Evolutionary conservation across 2,888 invertebrate genomes (phyloP).

Genomic region (Romanomermis culicivorax): DNA sequence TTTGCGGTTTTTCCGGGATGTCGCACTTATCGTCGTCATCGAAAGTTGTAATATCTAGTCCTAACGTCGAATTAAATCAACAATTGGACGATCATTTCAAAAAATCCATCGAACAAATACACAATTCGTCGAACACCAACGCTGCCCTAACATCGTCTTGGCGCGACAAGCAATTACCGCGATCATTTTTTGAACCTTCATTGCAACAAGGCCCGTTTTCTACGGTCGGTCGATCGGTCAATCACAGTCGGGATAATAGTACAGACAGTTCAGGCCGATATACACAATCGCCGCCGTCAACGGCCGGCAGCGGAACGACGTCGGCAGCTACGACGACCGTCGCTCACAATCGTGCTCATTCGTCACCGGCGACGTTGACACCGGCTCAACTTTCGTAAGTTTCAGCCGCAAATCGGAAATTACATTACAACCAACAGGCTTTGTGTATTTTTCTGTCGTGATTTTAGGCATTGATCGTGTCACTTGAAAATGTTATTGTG

Average conservation of each 20-base stretch:
- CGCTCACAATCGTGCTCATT: background rate
- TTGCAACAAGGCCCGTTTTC: background rate
- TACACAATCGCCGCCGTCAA: background rate
- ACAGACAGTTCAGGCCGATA: slow-evolving; percentile 1
- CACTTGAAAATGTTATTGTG: too few species aligned
- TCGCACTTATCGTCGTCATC: too few species aligned
- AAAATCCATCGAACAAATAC: background rate
- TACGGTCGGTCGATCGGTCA: background rate
- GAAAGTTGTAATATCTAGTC: background rate
- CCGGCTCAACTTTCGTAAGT: background rate
- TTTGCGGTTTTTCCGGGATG: too few species aligned
- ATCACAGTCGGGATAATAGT: background rate
- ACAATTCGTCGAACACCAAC: background rate
- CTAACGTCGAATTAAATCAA: background rate
- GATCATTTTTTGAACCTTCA: background rate
- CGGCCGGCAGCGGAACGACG: background rate
- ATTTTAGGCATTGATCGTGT: too few species aligned
- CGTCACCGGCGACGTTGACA: background rate
- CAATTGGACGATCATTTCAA: background rate
- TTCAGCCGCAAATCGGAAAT: too few species aligned
- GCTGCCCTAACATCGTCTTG: background rate
- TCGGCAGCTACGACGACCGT: background rate
- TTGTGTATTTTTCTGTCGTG: too few species aligned
- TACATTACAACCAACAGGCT: too few species aligned
- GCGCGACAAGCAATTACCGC: background rate